Evolutionary conservation across 2,113 vertebrate genomes (phyloP), one percentile per base, ranked within the genome.

Genomic region (Nesogale talazaci): DNA sequence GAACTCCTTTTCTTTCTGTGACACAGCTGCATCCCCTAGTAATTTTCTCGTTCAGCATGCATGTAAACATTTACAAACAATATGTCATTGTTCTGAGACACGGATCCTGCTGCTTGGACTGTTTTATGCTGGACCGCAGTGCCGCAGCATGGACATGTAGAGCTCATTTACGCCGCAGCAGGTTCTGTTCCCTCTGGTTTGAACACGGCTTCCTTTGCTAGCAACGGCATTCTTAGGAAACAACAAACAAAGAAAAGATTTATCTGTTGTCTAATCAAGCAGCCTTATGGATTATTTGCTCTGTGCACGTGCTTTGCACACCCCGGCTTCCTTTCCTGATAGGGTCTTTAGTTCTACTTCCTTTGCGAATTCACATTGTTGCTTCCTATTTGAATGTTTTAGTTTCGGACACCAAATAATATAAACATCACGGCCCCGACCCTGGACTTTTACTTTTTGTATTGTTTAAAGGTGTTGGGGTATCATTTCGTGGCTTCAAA

Each of bases 341-440:
- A 56, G 95, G 94, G 81, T 97, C 83, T 10, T 85, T 90, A 34
- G 77, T 90, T 85, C 61, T 94, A 36, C 69, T 72, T 89, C 94
- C 83, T 82, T 40, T 83, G 7, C 46, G 92, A 92, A 90, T 67
- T 22, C 0, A 3, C 91, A 0, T 0, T 0, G 0, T 22, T 12
- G 57, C 85, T 93, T 75, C 92, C 95, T 67, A 34, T 88, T 91
- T 80, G 69, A 83, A 88, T 80, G 82, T 83, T 94, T 95, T 80
- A 87, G 94, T 94, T 92, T 79, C 89, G 89, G 61, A 95, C 95
- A 96, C 91, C 91, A 94, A 86, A 90, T 96, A 93, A 93, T 91
- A 83, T 90, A 82, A 91, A 94, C 89, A 46, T 76, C 78, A 89
- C 86, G 82, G 81, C 56, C 83, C 78, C n/a, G 34, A 12, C 88